These are phyloP conservation scores for Tragelaphus imberbis DNA, from an alignment of 2,113 vertebrate genomes.

Conservation along the genomic window DNA sequence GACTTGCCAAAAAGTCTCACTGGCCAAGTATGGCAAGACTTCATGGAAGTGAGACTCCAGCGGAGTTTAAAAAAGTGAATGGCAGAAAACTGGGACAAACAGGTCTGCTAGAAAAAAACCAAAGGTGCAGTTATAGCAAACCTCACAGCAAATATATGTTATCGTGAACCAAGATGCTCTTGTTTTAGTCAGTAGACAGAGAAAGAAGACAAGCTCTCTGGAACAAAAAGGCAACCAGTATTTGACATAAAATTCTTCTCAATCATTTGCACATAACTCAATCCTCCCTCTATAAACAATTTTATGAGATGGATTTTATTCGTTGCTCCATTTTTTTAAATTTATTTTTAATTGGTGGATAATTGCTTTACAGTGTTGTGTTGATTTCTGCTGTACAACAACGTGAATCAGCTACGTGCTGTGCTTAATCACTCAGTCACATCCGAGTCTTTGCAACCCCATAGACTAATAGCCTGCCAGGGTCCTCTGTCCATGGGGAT, in stretches of 20 bases:
- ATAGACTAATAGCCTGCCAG: not conserved
- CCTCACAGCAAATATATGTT: fast-evolving
- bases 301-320: not conserved
- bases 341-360: not conserved
- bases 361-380: not conserved
- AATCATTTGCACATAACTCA: not conserved
- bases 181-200: not conserved
- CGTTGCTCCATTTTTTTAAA: fast-evolving
- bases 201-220: not conserved
- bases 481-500: not conserved
- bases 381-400: not conserved
- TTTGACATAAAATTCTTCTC: not conserved
- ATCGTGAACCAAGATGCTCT: not conserved
- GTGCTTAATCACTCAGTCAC: not conserved
- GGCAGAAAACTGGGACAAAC: not conserved
- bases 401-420: not conserved
- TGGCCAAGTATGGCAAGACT: not conserved
- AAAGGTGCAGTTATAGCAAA: not conserved
- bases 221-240: not conserved
- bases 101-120: not conserved
- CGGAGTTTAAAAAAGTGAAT: not conserved
- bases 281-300: not conserved
- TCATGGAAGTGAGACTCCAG: not conserved
- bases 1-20: not conserved
- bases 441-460: not conserved